A percentile compares a stretch with the other conserved stretches of the same genome.
Evolutionary conservation across 2,113 vertebrate genomes (phyloP).

Genomic region (Hylia prasina): DNA sequence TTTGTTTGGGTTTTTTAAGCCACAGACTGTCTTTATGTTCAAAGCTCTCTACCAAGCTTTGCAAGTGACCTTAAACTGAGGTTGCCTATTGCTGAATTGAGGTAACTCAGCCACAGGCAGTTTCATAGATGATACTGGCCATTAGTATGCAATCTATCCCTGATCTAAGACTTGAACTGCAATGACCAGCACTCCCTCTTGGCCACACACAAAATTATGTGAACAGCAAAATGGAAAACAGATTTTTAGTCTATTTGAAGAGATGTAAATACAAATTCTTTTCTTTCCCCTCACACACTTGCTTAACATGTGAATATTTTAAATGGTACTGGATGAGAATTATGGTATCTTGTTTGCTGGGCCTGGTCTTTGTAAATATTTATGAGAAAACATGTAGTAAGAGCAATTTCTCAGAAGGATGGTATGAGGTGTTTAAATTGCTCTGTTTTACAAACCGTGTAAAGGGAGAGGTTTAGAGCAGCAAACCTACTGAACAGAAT

Average conservation of each 20-base stretch:
- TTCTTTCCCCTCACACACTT: neutral
- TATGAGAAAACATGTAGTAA: neutral
- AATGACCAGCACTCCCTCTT: neutral
- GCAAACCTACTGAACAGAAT: neutral
- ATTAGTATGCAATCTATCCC: no score
- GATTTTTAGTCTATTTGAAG: neutral
- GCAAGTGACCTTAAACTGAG: neutral
- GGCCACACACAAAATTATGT: neutral
- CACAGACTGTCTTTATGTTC: neutral
- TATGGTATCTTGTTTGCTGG: neutral
- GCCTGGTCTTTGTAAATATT: neutral
- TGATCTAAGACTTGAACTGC: neutral
- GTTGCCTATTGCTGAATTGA: neutral
- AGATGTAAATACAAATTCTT: neutral
- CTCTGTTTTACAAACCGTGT: neutral
- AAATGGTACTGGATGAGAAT: neutral
- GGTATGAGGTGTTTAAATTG: neutral
- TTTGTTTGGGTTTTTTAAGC: neutral
- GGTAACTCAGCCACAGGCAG: neutral
- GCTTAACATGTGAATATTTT: neutral
- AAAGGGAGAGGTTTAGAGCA: neutral
- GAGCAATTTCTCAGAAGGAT: neutral
- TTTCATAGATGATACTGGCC: neutral
- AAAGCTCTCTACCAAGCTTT: neutral
- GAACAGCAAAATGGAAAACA: neutral